phyloP scores from a whole-genome alignment of 1,140 invertebrate species.

The Danaus melanippus region DNA sequence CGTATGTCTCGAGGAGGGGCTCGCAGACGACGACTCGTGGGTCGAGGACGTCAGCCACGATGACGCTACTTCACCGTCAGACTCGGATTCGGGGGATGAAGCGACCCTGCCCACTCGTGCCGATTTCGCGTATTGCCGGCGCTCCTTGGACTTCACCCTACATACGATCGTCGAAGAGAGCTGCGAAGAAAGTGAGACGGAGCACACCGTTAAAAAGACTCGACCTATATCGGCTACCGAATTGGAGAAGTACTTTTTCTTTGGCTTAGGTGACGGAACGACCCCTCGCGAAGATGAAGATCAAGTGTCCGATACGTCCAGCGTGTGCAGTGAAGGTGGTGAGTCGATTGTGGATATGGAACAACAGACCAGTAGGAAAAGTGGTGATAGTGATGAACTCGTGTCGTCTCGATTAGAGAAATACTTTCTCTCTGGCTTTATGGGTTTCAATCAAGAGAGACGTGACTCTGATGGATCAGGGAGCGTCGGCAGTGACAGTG shows the following conservation, averaged over 20 bases:
- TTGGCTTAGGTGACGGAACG: conserved; percentile 82
- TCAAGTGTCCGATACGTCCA: conserved; percentile 88
- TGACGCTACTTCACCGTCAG: conserved; percentile 73
- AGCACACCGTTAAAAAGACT: conserved; percentile 74
- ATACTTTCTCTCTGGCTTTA: conserved; percentile 90
- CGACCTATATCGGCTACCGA: conserved; percentile 83
- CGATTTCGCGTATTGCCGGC: conserved; percentile 85
- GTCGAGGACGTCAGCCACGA: conserved; percentile 87
- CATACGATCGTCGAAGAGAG: conserved; percentile 96
- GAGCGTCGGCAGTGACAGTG: conserved; percentile 87
- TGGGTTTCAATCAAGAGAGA: conserved; percentile 82
- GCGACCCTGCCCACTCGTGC: conserved; percentile 78
- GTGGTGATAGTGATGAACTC: conserved; percentile 78
- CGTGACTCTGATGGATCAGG: conserved; percentile 87
- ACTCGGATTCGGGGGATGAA: conserved; percentile 74
- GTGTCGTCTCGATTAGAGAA: conserved; percentile 90
- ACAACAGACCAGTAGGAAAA: conserved; percentile 53
- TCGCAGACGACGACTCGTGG: conserved; percentile 91
- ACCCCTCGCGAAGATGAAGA: conserved; percentile 76
- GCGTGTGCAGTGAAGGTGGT: conserved; percentile 86
- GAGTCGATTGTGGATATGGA: conserved; percentile 77
- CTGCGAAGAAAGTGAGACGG: conserved; percentile 90
- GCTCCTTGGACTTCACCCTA: conserved; percentile 89
- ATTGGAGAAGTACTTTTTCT: conserved; percentile 93
- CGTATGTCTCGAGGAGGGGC: conserved; percentile 85